Evolutionary conservation across 2,797 vertebrate genomes (phyloP).

Genomic region (Scyliorhinus canicula): DNA sequence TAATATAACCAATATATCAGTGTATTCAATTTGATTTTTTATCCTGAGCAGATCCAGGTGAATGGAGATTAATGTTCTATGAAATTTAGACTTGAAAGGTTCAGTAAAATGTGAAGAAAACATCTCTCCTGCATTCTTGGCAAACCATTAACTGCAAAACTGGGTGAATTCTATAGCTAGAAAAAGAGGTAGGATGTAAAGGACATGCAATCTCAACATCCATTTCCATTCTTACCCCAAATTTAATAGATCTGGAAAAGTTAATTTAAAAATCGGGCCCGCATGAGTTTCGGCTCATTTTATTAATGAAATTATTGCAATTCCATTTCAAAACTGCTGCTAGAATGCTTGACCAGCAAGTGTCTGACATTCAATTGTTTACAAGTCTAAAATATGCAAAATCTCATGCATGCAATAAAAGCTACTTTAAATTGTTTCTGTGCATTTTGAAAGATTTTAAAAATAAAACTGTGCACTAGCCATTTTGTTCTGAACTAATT

Average conservation of each 20-base stretch:
- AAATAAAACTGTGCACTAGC: neutral
- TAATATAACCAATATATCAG: neutral
- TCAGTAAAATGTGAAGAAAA: neutral
- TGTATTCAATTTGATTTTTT: neutral
- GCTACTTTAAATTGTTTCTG: constrained; percentile 3
- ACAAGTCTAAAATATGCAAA: constrained; percentile 22
- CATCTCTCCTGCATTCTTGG: neutral
- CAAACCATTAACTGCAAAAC: neutral
- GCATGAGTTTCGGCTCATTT: neutral
- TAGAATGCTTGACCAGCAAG: neutral
- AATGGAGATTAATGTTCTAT: neutral
- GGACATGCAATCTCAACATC: neutral
- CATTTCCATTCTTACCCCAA: neutral
- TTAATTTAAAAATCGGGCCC: neutral
- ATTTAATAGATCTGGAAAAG: neutral
- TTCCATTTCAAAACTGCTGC: neutral
- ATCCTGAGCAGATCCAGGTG: neutral
- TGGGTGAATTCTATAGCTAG: neutral
- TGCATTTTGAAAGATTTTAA: neutral
- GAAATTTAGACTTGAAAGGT: neutral
- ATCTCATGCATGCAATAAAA: constrained; percentile 30
- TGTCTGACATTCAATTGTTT: constrained; percentile 7
- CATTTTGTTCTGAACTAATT: neutral
- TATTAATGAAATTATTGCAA: neutral
- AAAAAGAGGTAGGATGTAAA: neutral